A percentile compares a stretch with the other conserved stretches of the same genome.
phyloP scores from a whole-genome alignment of 2,797 vertebrate genomes.

The Epinephelus coioides region DNA sequence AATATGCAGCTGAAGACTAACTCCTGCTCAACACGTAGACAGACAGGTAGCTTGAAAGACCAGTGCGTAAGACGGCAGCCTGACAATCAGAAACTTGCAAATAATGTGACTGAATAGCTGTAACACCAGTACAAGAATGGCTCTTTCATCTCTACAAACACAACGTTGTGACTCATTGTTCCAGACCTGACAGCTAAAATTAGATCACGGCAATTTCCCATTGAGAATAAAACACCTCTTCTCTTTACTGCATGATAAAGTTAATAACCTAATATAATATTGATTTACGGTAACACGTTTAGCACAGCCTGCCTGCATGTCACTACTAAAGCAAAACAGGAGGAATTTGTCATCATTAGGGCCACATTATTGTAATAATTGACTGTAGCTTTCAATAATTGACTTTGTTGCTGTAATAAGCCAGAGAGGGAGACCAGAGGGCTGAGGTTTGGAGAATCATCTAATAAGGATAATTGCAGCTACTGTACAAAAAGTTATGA shows the following conservation, averaged over 20 bases:
- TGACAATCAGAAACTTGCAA: not conserved
- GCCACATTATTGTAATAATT: slow-evolving; percentile 26
- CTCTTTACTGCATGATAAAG: slow-evolving; percentile 26
- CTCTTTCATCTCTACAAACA: slow-evolving; percentile 24
- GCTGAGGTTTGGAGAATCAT: not conserved
- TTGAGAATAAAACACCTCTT: slow-evolving; percentile 43
- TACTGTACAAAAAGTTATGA: not conserved
- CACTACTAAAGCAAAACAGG: not conserved
- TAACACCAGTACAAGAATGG: slow-evolving; percentile 28
- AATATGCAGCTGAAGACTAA: slow-evolving; percentile 1
- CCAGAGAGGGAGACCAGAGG: not conserved
- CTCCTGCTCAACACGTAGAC: slow-evolving; percentile 9
- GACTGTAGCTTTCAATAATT: not conserved
- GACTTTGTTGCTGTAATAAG: slow-evolving; percentile 17
- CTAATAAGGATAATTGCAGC: not conserved
- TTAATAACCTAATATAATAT: slow-evolving; percentile 36
- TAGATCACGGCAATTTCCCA: slow-evolving; percentile 37
- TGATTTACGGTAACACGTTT: slow-evolving; percentile 24
- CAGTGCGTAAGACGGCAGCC: accelerated
- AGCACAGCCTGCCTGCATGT: slow-evolving; percentile 17
- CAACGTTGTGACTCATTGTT: slow-evolving; percentile 42
- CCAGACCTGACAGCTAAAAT: slow-evolving; percentile 46
- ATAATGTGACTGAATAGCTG: slow-evolving; percentile 1
- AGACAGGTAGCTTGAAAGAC: slow-evolving; percentile 8
- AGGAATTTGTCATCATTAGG: slow-evolving; percentile 33